Conservation (phyloP, 2,888 invertebrate species). For the Nephrotoma appendiculata region DNA sequence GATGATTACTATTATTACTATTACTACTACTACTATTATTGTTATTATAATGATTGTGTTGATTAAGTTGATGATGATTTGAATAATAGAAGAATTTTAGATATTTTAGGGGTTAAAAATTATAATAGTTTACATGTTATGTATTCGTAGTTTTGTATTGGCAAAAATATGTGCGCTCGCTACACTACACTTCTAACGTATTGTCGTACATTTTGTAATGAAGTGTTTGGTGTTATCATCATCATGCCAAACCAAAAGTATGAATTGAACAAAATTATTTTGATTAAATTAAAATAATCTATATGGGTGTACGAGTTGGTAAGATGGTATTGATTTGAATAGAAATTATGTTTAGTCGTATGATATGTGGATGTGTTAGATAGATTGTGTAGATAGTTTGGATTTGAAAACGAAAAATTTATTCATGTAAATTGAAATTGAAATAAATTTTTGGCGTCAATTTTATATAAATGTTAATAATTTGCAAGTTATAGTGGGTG, state of each 20-base stretch:
- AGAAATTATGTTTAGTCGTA: neutral
- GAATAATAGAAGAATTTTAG: neutral
- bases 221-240: neutral
- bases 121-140: neutral
- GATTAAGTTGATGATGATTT: neutral
- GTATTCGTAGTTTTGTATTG: neutral
- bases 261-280: neutral
- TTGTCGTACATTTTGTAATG: neutral
- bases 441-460: neutral
- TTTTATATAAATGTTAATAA: neutral
- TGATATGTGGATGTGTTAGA: neutral
- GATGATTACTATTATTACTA: neutral
- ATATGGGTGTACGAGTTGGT: neutral
- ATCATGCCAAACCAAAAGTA: neutral
- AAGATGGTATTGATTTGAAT: neutral
- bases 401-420: neutral
- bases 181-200: neutral
- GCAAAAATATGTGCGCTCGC: neutral
- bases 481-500: neutral
- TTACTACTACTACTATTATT: neutral
- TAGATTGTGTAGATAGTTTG: neutral
- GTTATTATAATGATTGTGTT: neutral
- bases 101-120: neutral
- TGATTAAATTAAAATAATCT: neutral
- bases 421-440: neutral